Conservation (phyloP, 2,113 vertebrate genomes). For the Ammodytes dubius region DNA sequence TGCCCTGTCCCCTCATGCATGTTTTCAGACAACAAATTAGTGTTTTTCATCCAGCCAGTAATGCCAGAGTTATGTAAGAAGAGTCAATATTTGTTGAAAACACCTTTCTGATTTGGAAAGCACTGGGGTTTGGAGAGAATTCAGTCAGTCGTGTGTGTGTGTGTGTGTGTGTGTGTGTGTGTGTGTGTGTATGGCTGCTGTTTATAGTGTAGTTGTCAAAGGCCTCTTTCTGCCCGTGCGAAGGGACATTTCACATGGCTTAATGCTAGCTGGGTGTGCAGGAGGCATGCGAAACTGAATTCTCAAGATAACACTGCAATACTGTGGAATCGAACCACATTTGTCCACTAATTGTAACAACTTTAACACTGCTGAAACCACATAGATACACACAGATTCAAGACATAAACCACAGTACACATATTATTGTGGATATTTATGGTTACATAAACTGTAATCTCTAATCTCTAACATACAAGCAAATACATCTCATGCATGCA, state of each 20-base stretch:
- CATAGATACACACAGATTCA: not conserved
- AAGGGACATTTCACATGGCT: conserved; percentile 58
- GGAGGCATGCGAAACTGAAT: conserved; percentile 7
- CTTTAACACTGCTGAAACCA: not conserved
- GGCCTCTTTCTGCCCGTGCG: conserved; percentile 70
- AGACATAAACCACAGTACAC: not conserved
- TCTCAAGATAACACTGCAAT: conserved; percentile 1
- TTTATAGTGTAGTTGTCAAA: conserved; percentile 70
- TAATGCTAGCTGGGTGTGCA: conserved; percentile 38
- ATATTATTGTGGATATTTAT: not conserved
- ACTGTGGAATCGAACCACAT: not conserved
- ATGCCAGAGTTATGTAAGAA: conserved; percentile 80
- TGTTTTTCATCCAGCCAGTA: conserved; percentile 74
- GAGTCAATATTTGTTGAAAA: conserved; percentile 83
- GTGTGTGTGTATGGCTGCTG: conserved; percentile 26
- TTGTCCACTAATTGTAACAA: not conserved
- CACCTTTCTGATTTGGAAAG: conserved; percentile 72
- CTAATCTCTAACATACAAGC: conserved; percentile 21
- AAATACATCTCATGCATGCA: conserved; percentile 11
- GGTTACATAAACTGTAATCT: not conserved
- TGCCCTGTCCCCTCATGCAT: conserved; percentile 57
- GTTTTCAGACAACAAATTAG: conserved; percentile 78
- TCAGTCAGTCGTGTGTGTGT: conserved; percentile 53
- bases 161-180: not conserved
- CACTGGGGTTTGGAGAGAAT: conserved; percentile 62